Conservation (phyloP, 2,888 invertebrate species). For the Iselma pallidipennis region DNA sequence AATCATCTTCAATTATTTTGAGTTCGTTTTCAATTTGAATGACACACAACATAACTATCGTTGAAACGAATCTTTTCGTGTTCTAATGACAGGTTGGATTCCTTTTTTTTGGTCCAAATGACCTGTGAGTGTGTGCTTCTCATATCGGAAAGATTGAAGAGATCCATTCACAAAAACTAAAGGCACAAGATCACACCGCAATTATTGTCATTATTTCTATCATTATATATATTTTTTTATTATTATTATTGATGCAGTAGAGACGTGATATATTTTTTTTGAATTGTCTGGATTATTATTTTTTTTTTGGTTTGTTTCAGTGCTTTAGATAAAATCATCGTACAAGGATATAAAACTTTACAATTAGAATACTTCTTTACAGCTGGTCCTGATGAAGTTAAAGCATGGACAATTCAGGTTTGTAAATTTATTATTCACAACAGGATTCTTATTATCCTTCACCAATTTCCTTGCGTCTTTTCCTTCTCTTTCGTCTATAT, state of each 20-base stretch:
- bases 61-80: constrained; percentile 43
- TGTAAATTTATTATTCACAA: constrained; percentile 26
- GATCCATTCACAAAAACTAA: constrained; percentile 43
- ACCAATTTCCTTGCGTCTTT: not conserved
- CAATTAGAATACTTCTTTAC: constrained; percentile 99
- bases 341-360: constrained; percentile 95
- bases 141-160: constrained; percentile 26
- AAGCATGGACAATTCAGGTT: constrained; percentile 99
- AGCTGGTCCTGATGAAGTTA: constrained; percentile 96
- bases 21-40: constrained; percentile 28
- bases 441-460: no score
- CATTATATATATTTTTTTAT: constrained; percentile 30
- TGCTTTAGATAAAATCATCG: constrained; percentile 94
- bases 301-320: constrained; percentile 61
- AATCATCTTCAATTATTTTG: constrained; percentile 12
- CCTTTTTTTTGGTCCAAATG: constrained; percentile 30
- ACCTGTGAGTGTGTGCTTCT: no score
- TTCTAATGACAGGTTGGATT: constrained; percentile 48
- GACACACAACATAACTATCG: constrained; percentile 43
- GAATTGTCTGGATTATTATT: not conserved
- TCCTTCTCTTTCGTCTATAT: no score
- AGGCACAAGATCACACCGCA: constrained; percentile 30
- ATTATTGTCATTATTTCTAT: constrained; percentile 47
- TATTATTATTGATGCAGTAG: not conserved
- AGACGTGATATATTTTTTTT: not conserved